phyloP scores from a whole-genome alignment of 2,113 vertebrate species.

The Melanerpes formicivorus region DNA sequence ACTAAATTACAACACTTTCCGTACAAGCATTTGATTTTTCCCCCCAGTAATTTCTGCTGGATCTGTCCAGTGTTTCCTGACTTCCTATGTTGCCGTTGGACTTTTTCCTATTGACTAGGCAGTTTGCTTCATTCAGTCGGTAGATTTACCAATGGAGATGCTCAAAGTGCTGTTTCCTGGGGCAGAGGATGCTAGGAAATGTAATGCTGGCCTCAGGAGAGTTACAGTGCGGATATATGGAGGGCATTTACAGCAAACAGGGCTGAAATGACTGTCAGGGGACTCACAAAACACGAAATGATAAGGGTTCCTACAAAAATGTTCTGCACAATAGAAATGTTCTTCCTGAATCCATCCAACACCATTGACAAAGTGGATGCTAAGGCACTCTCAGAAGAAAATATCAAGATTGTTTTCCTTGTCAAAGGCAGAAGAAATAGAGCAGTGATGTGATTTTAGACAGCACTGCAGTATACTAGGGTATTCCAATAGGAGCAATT shows the following conservation, averaged over 20 bases:
- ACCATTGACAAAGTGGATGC: neutral
- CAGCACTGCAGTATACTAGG: neutral
- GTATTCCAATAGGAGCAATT: conserved; percentile 47
- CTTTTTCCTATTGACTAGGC: conserved; percentile 50
- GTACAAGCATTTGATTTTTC: conserved; percentile 32
- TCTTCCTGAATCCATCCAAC: neutral
- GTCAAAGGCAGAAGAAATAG: conserved; percentile 8
- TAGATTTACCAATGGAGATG: neutral
- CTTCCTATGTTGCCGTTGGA: conserved; percentile 45
- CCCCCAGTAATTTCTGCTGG: conserved; percentile 49
- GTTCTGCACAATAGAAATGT: neutral
- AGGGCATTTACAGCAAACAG: neutral
- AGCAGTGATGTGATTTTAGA: neutral
- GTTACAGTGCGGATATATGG: neutral
- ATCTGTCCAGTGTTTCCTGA: conserved; percentile 44
- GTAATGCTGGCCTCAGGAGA: neutral
- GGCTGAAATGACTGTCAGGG: neutral
- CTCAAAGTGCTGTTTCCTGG: neutral
- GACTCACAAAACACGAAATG: conserved; percentile 8
- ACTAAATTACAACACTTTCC: conserved; percentile 67
- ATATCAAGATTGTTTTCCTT: neutral
- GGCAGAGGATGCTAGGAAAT: neutral
- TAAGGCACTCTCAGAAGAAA: neutral
- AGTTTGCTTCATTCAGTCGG: neutral
- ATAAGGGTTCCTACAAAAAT: neutral